A percentile compares a stretch with the other conserved stretches of the same genome.
These are phyloP conservation scores for Phania funesta DNA, from an alignment of 2,888 invertebrate species.

Conservation along the genomic window DNA sequence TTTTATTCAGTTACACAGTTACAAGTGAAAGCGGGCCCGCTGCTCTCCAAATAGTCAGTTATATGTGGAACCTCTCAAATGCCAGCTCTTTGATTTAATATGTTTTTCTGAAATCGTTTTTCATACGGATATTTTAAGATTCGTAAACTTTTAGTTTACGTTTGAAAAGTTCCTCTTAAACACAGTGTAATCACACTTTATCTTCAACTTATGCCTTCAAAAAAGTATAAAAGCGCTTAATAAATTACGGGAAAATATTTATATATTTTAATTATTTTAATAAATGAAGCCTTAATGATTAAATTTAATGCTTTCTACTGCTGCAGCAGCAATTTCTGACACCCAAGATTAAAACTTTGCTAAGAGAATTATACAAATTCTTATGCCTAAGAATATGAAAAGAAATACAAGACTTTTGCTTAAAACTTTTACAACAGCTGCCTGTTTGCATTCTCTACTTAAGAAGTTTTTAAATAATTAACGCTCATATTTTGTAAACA, in stretches of 20 bases:
- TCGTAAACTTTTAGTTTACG: background rate
- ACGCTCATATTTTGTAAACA: background rate
- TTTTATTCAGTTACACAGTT: no score
- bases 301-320: slow-evolving; percentile 26
- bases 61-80: no score
- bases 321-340: background rate
- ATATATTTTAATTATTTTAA: slow-evolving; percentile 57
- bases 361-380: background rate
- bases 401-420: slow-evolving; percentile 4
- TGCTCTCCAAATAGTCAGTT: no score
- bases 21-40: no score
- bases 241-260: slow-evolving; percentile 1
- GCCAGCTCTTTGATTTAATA: no score
- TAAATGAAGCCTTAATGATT: slow-evolving; percentile 48
- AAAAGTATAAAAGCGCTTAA: background rate
- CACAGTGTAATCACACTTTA: background rate
- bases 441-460: background rate
- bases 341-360: background rate
- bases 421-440: slow-evolving; percentile 7
- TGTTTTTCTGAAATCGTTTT: no score
- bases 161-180: background rate
- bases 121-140: no score
- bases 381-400: background rate
- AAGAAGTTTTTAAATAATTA: slow-evolving; percentile 36
- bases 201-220: background rate